Conservation (phyloP, 92 coral and sea anemone genomes). For the Desmophyllum pertusum region DNA sequence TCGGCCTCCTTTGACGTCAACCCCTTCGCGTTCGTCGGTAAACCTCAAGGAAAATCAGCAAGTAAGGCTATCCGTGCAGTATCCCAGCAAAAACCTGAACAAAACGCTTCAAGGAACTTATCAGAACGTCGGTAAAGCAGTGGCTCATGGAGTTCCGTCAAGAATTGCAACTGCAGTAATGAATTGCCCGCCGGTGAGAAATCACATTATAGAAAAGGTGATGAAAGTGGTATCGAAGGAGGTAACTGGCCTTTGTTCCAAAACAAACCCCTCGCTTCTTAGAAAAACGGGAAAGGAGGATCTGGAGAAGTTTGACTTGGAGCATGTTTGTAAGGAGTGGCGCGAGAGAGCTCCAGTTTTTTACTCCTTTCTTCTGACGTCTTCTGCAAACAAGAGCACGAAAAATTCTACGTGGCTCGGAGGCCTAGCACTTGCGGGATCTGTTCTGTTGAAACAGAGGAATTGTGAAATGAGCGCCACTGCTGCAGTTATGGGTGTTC, state of each 20-base stretch:
- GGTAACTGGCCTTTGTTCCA: slow-evolving; percentile 55
- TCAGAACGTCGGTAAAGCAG: slow-evolving; percentile 27
- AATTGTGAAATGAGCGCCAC: slow-evolving; percentile 61
- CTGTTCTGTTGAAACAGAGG: slow-evolving; percentile 70
- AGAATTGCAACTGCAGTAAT: slow-evolving; percentile 59
- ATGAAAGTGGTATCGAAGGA: slow-evolving; percentile 42
- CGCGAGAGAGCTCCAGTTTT: slow-evolving; percentile 71
- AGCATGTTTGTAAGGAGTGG: slow-evolving; percentile 70
- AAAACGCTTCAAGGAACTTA: slow-evolving; percentile 35
- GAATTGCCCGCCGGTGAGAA: slow-evolving; percentile 54
- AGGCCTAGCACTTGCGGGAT: slow-evolving; percentile 70
- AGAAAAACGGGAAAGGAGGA: slow-evolving; percentile 58
- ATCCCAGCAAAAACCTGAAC: slow-evolving; percentile 36
- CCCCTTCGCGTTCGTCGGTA: slow-evolving; percentile 26
- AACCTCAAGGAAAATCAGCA: slow-evolving; percentile 33
- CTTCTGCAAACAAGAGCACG: slow-evolving; percentile 39
- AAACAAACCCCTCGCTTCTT: slow-evolving; percentile 60
- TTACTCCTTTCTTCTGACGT: slow-evolving; percentile 61
- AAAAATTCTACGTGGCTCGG: slow-evolving; percentile 40
- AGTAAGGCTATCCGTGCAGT: slow-evolving; percentile 36
- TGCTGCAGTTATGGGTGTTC: slow-evolving; percentile 66
- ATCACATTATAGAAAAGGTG: slow-evolving; percentile 43
- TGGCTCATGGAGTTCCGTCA: slow-evolving; percentile 59
- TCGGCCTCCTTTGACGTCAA: slow-evolving; percentile 39
- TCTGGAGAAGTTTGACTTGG: slow-evolving; percentile 50